These are phyloP conservation scores for Zelleria hepariella DNA, from an alignment of 2,888 invertebrate species.

Conservation along the genomic window DNA sequence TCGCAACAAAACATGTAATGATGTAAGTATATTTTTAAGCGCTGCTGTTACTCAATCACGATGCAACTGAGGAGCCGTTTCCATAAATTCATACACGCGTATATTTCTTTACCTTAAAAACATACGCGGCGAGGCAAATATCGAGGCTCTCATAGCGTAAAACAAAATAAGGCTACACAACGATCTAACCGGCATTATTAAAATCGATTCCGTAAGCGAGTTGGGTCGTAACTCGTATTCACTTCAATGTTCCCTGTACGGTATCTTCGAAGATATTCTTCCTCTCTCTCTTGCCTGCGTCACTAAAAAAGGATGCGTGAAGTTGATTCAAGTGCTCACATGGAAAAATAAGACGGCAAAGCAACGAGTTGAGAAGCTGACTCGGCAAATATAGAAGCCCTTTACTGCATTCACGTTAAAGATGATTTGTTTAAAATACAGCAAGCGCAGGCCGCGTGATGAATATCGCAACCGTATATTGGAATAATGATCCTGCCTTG, in stretches of 20 bases:
- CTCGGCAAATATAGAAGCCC: constrained; percentile 4
- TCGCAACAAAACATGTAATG: too few species aligned
- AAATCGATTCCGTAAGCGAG: constrained; percentile 36
- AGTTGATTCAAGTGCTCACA: background rate
- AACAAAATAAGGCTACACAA: constrained; percentile 19
- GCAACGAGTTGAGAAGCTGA: background rate
- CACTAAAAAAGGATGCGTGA: background rate
- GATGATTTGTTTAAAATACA: constrained; percentile 70
- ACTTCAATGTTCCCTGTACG: background rate
- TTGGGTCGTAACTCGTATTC: background rate
- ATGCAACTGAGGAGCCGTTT: constrained; percentile 14
- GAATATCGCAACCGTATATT: constrained; percentile 66
- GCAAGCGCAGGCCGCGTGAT: constrained; percentile 55
- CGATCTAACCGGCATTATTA: constrained; percentile 31
- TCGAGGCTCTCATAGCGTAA: constrained; percentile 20
- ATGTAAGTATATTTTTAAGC: too few species aligned
- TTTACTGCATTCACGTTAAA: constrained; percentile 39
- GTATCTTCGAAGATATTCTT: background rate
- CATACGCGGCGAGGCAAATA: constrained; percentile 24
- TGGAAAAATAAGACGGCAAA: background rate
- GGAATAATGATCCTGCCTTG: constrained; percentile 69
- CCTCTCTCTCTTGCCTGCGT: background rate
- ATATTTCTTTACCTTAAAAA: constrained; percentile 18
- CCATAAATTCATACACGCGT: constrained; percentile 17
- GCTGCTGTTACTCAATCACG: background rate